These are phyloP conservation scores for Tenualosa thibaudeaui DNA, from an alignment of 2,797 vertebrate species.

Conservation along the genomic window DNA sequence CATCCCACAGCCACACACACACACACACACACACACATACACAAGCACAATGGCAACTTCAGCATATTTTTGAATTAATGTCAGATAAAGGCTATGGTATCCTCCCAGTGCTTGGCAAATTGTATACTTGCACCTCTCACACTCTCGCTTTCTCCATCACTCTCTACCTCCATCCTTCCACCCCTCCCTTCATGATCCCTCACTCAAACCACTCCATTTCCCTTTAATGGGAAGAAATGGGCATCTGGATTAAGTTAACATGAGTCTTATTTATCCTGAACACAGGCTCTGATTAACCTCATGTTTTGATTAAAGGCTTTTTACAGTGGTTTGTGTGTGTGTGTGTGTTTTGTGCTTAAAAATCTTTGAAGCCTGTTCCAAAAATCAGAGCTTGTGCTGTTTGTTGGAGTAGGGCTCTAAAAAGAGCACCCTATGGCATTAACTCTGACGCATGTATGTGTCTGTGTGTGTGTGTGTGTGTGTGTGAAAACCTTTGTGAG, in stretches of 20 bases:
- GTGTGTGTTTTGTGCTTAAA: conserved; percentile 14
- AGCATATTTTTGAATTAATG: conserved; percentile 14
- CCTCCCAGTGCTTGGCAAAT: background rate
- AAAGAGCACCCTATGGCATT: conserved; percentile 12
- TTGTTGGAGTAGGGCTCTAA: background rate
- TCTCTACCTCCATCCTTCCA: conserved; percentile 17
- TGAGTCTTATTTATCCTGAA: conserved; percentile 42
- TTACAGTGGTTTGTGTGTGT: conserved; percentile 25
- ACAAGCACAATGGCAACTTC: background rate
- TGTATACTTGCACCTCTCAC: background rate
- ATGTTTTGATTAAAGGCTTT: conserved; percentile 38
- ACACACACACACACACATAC: conserved; percentile 21
- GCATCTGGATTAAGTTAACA: conserved; percentile 46
- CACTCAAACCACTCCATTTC: conserved; percentile 14
- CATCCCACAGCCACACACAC: background rate
- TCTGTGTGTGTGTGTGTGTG: background rate
- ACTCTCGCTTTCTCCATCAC: background rate
- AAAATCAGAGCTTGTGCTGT: conserved; percentile 6
- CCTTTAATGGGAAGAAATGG: conserved; percentile 16
- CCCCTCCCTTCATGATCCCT: background rate
- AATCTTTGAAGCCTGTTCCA: conserved; percentile 10
- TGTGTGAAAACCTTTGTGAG: background rate
- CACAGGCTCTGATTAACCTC: conserved; percentile 42
- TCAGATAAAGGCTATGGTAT: background rate
- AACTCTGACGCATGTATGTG: background rate